Conservation (phyloP, 2,888 invertebrate genomes). For the Anthophora plumipes region DNA sequence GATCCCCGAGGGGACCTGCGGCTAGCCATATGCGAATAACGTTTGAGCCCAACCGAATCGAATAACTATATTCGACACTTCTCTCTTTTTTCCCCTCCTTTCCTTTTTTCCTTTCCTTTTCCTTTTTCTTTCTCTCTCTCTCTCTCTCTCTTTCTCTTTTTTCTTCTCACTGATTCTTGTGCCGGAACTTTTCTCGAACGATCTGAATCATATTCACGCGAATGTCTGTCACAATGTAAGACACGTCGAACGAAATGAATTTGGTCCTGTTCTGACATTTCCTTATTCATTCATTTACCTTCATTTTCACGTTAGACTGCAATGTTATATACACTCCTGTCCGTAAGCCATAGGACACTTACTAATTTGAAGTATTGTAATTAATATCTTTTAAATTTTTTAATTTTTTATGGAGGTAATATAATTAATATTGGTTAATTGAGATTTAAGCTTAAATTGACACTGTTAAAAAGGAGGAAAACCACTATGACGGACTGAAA, state of each 20-base stretch:
- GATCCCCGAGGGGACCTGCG: slow-evolving; percentile 48
- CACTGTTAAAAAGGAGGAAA: too few relatives aligned
- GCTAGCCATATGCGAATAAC: slow-evolving; percentile 56
- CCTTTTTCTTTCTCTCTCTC: not conserved
- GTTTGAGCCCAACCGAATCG: slow-evolving; percentile 46
- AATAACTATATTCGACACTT: slow-evolving; percentile 53
- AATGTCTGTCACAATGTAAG: not conserved
- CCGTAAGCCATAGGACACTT: too few relatives aligned
- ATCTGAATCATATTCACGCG: not conserved
- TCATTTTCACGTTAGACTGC: too few relatives aligned
- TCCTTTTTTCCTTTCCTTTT: too few relatives aligned
- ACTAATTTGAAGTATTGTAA: too few relatives aligned
- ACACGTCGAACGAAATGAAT: slow-evolving; percentile 8
- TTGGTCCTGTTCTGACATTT: not conserved
- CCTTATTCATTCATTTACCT: not conserved
- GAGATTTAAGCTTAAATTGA: too few relatives aligned
- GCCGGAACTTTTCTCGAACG: not conserved
- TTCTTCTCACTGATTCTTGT: not conserved
- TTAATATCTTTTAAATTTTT: too few relatives aligned
- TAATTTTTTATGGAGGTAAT: too few relatives aligned
- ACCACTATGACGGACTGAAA: too few relatives aligned
- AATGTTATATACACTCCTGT: not conserved
- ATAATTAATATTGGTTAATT: too few relatives aligned
- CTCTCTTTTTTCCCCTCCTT: not conserved
- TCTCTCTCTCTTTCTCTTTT: too few relatives aligned